These are phyloP conservation scores for Dasysyrphus tricinctus DNA, from an alignment of 2,888 invertebrate genomes.

Conservation along the genomic window DNA sequence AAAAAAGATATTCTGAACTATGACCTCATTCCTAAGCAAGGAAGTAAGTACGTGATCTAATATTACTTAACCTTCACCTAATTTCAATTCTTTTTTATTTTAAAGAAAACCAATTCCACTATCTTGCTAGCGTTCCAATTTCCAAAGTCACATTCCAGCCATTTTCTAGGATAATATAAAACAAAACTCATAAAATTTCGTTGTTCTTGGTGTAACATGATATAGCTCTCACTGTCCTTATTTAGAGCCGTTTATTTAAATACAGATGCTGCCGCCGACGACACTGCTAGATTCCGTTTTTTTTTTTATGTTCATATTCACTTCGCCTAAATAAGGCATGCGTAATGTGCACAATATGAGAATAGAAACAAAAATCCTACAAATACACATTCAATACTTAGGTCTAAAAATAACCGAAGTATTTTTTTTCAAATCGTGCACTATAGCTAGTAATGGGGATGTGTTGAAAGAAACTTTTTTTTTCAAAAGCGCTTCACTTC, in stretches of 20 bases:
- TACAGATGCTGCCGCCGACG: conserved; percentile 24
- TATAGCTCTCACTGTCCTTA: conserved; percentile 65
- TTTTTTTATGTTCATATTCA: conserved; percentile 59
- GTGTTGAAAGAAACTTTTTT: conserved; percentile 44
- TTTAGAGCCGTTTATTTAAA: conserved; percentile 61
- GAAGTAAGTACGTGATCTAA: conserved; percentile 13
- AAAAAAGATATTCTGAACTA: conserved; percentile 20
- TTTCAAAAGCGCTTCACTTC: neutral
- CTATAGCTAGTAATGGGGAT: conserved; percentile 40
- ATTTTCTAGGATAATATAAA: conserved; percentile 1
- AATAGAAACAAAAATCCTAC: conserved; percentile 45
- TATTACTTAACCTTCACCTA: conserved; percentile 34
- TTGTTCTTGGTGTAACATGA: conserved; percentile 59
- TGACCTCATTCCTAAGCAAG: conserved; percentile 21
- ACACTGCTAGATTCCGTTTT: conserved; percentile 43
- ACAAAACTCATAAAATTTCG: conserved; percentile 33
- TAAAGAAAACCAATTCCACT: neutral
- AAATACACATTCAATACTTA: conserved; percentile 30
- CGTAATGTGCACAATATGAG: conserved; percentile 63
- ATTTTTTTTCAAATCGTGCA: conserved; percentile 31
- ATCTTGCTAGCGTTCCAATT: conserved; percentile 9
- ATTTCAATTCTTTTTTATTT: neutral
- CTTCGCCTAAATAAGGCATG: conserved; percentile 82
- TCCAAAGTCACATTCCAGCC: conserved; percentile 34
- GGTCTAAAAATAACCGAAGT: conserved; percentile 67